phyloP scores from a whole-genome alignment of 2,797 vertebrate species.

The Eutrigla gurnardus region DNA sequence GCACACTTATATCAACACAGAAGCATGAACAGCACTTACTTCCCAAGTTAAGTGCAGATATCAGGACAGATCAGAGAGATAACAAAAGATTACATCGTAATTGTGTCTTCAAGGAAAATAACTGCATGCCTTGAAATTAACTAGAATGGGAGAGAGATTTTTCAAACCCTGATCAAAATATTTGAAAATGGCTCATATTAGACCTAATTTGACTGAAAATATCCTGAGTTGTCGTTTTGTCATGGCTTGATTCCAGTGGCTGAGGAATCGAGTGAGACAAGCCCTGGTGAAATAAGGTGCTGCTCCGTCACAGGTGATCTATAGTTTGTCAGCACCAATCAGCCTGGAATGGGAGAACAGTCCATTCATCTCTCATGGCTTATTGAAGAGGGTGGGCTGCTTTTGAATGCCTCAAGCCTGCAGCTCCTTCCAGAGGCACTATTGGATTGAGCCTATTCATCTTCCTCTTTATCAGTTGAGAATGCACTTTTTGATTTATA shows the following conservation, averaged over 20 bases:
- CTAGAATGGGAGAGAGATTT: background rate
- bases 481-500: conserved; percentile 82
- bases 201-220: too few relatives aligned
- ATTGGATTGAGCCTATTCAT: conserved; percentile 80
- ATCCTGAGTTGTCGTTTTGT: conserved; percentile 57
- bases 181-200: too few relatives aligned
- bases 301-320: conserved; percentile 81
- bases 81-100: background rate
- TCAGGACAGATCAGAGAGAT: background rate
- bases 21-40: conserved; percentile 2
- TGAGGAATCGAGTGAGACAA: conserved; percentile 74
- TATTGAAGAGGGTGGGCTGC: conserved; percentile 80
- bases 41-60: background rate
- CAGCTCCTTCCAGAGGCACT: conserved; percentile 73
- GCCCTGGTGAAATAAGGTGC: conserved; percentile 74
- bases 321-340: conserved; percentile 84
- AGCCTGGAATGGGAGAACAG: conserved; percentile 76
- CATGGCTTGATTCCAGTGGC: conserved; percentile 61
- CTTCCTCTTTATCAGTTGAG: conserved; percentile 81
- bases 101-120: conserved; percentile 3
- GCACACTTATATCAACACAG: conserved; percentile 24
- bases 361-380: conserved; percentile 82
- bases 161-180: background rate
- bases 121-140: background rate
- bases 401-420: conserved; percentile 78